Conservation (phyloP, 2,797 vertebrate genomes). For the Leucoraja ocellata region DNA sequence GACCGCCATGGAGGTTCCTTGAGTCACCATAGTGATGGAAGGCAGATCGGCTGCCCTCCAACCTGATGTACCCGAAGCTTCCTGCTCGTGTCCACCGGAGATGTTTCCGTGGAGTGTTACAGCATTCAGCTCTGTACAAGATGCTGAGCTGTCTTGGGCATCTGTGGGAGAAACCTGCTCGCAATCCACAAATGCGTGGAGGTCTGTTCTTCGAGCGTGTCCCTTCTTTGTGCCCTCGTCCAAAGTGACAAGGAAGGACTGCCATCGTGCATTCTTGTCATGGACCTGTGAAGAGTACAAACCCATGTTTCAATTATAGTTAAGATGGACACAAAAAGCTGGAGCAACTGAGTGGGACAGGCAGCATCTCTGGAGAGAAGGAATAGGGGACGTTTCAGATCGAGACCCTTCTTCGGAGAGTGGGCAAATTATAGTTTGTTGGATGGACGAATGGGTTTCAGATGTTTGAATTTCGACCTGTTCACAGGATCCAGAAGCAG, state of each 20-base stretch:
- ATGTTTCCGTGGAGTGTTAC: conserved; percentile 2
- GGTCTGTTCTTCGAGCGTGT: conserved; percentile 27
- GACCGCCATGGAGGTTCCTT: conserved; percentile 56
- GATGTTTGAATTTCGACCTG: too few species aligned
- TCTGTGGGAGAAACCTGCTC: conserved; percentile 15
- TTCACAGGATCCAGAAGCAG: too few species aligned
- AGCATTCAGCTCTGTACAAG: conserved; percentile 27
- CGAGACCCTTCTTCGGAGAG: too few species aligned
- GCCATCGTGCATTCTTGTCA: conserved; percentile 89
- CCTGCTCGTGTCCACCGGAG: conserved; percentile 2
- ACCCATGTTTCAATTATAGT: too few species aligned
- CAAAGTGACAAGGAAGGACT: conserved; percentile 87
- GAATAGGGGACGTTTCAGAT: too few species aligned
- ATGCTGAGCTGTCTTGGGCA: neutral
- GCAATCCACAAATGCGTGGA: conserved; percentile 14
- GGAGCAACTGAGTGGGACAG: too few species aligned
- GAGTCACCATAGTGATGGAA: conserved; percentile 65
- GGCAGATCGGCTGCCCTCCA: conserved; percentile 57
- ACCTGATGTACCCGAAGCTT: conserved; percentile 47
- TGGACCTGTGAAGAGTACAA: conserved; percentile 67
- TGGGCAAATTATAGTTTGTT: too few species aligned
- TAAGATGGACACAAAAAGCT: too few species aligned
- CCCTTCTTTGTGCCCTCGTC: conserved; percentile 73
- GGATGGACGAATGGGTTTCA: too few species aligned
- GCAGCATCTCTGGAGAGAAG: too few species aligned